These are phyloP conservation scores for Aplidium turbinatum DNA, from an alignment of 23 tunicate species.

Conservation along the genomic window DNA sequence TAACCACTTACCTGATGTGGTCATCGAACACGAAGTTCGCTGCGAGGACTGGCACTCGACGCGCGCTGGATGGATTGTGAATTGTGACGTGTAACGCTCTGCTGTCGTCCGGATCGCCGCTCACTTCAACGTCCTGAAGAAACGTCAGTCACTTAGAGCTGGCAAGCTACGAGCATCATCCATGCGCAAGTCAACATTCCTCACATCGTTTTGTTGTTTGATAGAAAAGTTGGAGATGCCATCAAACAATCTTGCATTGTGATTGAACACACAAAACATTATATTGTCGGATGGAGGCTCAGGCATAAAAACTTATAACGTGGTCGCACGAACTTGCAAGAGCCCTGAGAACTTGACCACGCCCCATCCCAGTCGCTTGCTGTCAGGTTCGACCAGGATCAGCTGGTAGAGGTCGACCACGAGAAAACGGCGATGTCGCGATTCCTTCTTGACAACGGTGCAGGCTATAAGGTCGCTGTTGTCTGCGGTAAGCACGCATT, in stretches of 20 bases:
- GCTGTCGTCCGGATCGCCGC: slow-evolving; percentile 87
- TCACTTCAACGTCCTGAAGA: slow-evolving; percentile 83
- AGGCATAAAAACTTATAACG: not conserved
- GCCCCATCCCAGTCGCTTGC: slow-evolving; percentile 95
- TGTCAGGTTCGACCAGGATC: slow-evolving; percentile 96
- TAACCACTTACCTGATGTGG: slow-evolving; percentile 70
- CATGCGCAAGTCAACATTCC: no score
- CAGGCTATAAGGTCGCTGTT: slow-evolving; percentile 98
- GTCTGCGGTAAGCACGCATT: no score
- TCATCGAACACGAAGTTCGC: slow-evolving; percentile 89
- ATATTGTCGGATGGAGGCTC: not conserved
- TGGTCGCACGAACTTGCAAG: slow-evolving; percentile 56
- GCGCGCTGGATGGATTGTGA: slow-evolving; percentile 74
- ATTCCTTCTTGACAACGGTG: slow-evolving; percentile 70
- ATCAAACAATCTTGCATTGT: no score
- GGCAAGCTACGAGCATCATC: slow-evolving; percentile 1
- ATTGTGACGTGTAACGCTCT: slow-evolving; percentile 75
- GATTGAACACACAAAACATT: no score
- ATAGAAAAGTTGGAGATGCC: no score
- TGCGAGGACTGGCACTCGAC: slow-evolving; percentile 75
- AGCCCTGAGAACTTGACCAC: slow-evolving; percentile 92
- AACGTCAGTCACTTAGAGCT: not conserved
- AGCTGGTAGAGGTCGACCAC: slow-evolving; percentile 97
- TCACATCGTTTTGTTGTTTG: no score
- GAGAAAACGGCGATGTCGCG: slow-evolving; percentile 72